A percentile compares a stretch with the other conserved stretches of the same genome.
Conservation (phyloP, 2,888 invertebrate genomes). For the Harmothoe impar region DNA sequence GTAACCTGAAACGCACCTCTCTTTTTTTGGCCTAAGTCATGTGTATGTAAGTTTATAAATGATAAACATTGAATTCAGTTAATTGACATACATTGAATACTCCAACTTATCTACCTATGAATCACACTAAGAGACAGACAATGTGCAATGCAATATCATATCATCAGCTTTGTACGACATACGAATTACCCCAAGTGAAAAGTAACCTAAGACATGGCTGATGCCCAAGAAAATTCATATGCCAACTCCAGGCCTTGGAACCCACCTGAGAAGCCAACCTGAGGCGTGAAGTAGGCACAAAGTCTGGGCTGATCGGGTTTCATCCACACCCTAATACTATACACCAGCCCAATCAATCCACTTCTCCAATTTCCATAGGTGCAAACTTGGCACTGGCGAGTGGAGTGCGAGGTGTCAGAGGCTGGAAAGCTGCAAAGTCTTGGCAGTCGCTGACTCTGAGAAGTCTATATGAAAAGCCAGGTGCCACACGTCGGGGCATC, state of each 20-base stretch:
- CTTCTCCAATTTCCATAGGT: conserved; percentile 20
- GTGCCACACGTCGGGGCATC: background rate
- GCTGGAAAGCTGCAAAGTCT: conserved; percentile 30
- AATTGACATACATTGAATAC: too few species aligned
- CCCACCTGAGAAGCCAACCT: background rate
- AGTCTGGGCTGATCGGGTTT: conserved; percentile 39
- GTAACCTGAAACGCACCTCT: too few species aligned
- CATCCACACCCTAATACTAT: background rate
- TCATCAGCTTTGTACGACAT: too few species aligned
- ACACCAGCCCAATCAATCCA: conserved; percentile 48
- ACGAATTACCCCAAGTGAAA: background rate
- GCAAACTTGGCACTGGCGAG: conserved; percentile 5
- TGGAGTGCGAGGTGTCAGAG: background rate
- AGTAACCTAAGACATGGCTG: background rate
- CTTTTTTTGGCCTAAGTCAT: too few species aligned
- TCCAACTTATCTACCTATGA: too few species aligned
- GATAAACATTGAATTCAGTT: too few species aligned
- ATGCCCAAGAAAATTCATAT: background rate
- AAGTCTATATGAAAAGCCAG: background rate
- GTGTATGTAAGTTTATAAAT: too few species aligned
- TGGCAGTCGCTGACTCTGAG: background rate
- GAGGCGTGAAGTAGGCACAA: conserved; percentile 18
- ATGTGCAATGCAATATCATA: too few species aligned
- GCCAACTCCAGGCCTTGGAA: background rate
- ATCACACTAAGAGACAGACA: too few species aligned